These are phyloP conservation scores for Lithobates pipiens DNA, from an alignment of 2,797 vertebrate genomes.

Conservation along the genomic window DNA sequence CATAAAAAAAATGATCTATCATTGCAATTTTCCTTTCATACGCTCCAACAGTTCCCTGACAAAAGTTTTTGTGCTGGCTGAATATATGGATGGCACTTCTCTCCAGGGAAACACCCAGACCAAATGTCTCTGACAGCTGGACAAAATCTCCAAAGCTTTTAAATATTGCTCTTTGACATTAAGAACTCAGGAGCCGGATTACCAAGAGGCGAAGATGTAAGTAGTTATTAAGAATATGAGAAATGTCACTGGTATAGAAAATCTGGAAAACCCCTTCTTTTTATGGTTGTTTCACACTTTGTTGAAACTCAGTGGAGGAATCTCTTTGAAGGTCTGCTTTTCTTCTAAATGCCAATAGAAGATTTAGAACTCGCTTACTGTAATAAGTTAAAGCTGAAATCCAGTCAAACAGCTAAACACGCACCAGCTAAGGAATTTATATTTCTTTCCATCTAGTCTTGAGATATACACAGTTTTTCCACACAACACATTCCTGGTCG, in stretches of 20 bases:
- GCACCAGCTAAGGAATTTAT: background rate
- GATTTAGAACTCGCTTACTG: background rate
- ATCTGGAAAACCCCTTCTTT: constrained; percentile 20
- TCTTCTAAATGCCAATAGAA: background rate
- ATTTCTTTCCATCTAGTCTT: background rate
- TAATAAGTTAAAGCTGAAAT: background rate
- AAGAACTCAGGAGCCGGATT: constrained; percentile 42
- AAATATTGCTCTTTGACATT: constrained; percentile 54
- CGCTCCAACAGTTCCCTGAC: constrained; percentile 56
- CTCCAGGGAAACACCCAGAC: constrained; percentile 48
- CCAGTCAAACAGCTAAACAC: background rate
- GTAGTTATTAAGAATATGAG: constrained; percentile 49
- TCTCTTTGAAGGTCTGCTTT: constrained; percentile 1
- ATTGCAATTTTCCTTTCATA: constrained; percentile 61
- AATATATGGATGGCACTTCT: constrained; percentile 46
- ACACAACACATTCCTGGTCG: background rate
- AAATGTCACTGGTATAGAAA: constrained; percentile 50
- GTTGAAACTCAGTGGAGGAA: background rate
- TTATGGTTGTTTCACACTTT: background rate
- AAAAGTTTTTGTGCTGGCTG: constrained; percentile 56
- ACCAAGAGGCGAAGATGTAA: constrained; percentile 26
- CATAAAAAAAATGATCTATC: constrained; percentile 60
- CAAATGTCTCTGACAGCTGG: constrained; percentile 50
- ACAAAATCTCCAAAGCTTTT: constrained; percentile 45
- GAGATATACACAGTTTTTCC: background rate